These are phyloP conservation scores for Lagopus muta DNA, from an alignment of 2,113 vertebrate genomes.

Conservation along the genomic window DNA sequence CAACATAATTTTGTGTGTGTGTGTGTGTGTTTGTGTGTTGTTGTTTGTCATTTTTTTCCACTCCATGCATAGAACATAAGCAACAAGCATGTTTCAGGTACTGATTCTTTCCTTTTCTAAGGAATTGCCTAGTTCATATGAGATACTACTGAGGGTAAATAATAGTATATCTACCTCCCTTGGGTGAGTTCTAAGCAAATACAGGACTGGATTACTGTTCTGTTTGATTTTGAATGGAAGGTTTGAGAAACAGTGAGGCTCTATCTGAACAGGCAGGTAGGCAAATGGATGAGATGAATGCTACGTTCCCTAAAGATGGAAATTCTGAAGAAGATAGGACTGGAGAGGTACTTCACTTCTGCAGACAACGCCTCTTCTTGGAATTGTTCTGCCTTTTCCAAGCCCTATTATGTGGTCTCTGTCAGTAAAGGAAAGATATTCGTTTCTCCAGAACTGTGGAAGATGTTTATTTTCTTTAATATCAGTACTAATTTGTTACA, in stretches of 20 bases:
- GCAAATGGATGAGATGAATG: slow-evolving; percentile 71
- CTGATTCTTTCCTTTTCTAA: background rate
- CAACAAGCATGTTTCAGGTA: background rate
- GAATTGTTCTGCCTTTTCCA: background rate
- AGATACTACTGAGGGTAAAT: background rate
- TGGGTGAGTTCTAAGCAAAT: slow-evolving; percentile 62
- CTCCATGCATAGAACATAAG: background rate
- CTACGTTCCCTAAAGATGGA: slow-evolving; percentile 48
- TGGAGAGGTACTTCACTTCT: background rate
- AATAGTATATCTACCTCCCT: background rate
- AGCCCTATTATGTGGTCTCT: background rate
- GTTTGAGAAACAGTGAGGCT: slow-evolving; percentile 31
- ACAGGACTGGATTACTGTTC: slow-evolving; percentile 76
- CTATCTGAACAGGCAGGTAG: slow-evolving; percentile 62
- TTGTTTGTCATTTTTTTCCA: background rate
- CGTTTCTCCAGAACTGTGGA: background rate
- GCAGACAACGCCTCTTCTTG: background rate
- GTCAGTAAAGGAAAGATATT: background rate
- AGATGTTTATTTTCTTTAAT: background rate
- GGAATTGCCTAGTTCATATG: background rate
- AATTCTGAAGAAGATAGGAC: slow-evolving; percentile 37
- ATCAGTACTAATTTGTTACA: background rate
- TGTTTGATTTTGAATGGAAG: slow-evolving; percentile 78
- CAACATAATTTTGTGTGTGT: background rate
- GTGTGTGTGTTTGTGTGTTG: background rate